These are phyloP conservation scores for Mormyrops attenuatus DNA, from an alignment of 2,797 vertebrate species.

Conservation along the genomic window DNA sequence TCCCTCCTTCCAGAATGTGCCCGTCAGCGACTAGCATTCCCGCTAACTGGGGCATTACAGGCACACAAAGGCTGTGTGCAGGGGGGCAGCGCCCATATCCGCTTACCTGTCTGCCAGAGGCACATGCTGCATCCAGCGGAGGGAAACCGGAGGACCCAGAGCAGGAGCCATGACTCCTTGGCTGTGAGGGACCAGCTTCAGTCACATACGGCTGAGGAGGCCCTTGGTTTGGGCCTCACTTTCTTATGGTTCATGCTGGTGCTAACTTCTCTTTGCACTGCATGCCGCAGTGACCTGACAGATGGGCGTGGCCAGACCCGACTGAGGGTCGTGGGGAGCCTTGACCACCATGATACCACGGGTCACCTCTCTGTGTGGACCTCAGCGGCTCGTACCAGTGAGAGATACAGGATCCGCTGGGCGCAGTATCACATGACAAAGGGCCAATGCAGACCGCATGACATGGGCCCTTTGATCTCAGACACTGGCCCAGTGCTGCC, in stretches of 20 bases:
- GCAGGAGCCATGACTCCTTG: not conserved
- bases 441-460: conserved; percentile 21
- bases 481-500: conserved; percentile 33
- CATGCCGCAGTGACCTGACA: not conserved
- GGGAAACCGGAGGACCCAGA: not conserved
- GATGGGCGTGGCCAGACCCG: not conserved
- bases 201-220: not conserved
- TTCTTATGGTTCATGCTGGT: not conserved
- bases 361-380: conserved; percentile 20
- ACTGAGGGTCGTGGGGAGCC: not conserved
- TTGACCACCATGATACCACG: not conserved
- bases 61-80: not conserved
- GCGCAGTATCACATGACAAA: conserved; percentile 49
- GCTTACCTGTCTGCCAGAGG: not conserved
- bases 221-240: not conserved
- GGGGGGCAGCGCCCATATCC: not conserved
- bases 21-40: not conserved
- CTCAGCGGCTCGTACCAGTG: conserved; percentile 55
- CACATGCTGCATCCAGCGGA: not conserved
- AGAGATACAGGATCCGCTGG: conserved; percentile 58
- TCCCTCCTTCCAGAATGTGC: not conserved
- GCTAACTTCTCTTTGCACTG: not conserved
- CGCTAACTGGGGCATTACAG: not conserved
- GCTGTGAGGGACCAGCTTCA: not conserved
- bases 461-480: conserved; percentile 2